These are phyloP conservation scores for Sepiola atlantica DNA, from an alignment of 2,888 invertebrate species.

Conservation along the genomic window DNA sequence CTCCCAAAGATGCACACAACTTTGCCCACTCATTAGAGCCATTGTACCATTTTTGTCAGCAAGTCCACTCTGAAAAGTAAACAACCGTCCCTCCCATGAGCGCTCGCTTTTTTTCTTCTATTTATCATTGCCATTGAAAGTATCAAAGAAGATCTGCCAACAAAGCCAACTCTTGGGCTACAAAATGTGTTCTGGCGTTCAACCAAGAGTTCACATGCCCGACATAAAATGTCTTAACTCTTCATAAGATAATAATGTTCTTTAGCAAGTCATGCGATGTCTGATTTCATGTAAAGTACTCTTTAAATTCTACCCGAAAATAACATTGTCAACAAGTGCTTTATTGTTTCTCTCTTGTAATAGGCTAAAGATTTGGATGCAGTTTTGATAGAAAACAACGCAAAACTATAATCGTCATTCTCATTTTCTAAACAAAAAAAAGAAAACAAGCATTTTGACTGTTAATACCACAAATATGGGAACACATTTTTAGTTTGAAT, in stretches of 20 bases:
- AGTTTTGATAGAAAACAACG: too few relatives aligned
- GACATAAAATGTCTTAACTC: neutral
- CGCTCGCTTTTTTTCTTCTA: neutral
- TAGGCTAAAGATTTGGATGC: too few relatives aligned
- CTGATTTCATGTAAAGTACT: neutral
- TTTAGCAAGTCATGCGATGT: neutral
- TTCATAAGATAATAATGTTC: neutral
- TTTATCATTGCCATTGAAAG: neutral
- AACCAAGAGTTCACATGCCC: neutral
- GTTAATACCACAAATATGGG: too few relatives aligned
- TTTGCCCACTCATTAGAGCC: neutral
- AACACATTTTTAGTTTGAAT: too few relatives aligned
- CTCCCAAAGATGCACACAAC: neutral
- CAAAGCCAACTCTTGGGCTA: neutral
- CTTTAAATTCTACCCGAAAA: neutral
- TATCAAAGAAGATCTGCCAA: neutral
- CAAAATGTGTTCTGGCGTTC: neutral
- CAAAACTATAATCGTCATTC: too few relatives aligned
- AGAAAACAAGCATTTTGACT: too few relatives aligned
- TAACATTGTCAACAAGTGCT: neutral
- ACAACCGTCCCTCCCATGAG: neutral
- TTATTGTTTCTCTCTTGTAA: neutral
- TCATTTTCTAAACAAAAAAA: too few relatives aligned
- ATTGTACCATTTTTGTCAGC: slow-evolving; percentile 24
- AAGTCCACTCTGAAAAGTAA: neutral